These are phyloP conservation scores for Drosophila parabipectinata DNA, from an alignment of 1,140 invertebrate genomes.

Conservation along the genomic window DNA sequence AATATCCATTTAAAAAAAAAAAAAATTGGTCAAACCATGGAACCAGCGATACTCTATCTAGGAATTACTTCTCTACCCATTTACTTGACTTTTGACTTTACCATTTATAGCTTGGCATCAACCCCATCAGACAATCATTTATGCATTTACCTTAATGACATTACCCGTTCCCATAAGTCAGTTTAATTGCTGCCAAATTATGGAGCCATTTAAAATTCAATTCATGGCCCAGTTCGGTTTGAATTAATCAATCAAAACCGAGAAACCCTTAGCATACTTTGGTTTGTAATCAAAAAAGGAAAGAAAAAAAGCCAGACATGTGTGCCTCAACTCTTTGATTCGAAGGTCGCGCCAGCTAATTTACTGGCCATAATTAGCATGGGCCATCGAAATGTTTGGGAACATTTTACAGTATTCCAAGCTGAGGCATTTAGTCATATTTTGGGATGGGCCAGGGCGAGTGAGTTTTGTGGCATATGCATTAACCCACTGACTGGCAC, in stretches of 20 bases:
- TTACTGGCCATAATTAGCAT: conserved; percentile 72
- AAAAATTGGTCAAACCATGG: background rate
- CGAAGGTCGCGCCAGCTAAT: conserved; percentile 70
- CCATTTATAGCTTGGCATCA: background rate
- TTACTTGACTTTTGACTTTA: background rate
- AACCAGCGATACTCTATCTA: conserved; percentile 3
- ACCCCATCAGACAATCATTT: background rate
- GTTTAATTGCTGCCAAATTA: conserved; percentile 72
- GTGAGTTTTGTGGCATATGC: conserved; percentile 52
- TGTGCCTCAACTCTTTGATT: conserved; percentile 50
- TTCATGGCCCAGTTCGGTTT: conserved; percentile 63
- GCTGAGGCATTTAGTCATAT: conserved; percentile 51
- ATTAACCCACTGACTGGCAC: conserved; percentile 68
- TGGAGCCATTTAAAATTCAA: conserved; percentile 71
- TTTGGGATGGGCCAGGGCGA: conserved; percentile 40
- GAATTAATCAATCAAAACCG: conserved; percentile 76
- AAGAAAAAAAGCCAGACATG: conserved; percentile 24
- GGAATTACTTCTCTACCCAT: background rate
- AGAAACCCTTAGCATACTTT: conserved; percentile 13
- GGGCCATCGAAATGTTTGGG: conserved; percentile 46
- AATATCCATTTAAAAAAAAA: background rate
- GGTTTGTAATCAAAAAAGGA: conserved; percentile 48
- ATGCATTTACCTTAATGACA: conserved; percentile 2
- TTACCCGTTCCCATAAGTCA: conserved; percentile 6
- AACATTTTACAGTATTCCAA: conserved; percentile 67